phyloP scores from a whole-genome alignment of 1,140 invertebrate species.

The Caenorhabditis briggsae region DNA sequence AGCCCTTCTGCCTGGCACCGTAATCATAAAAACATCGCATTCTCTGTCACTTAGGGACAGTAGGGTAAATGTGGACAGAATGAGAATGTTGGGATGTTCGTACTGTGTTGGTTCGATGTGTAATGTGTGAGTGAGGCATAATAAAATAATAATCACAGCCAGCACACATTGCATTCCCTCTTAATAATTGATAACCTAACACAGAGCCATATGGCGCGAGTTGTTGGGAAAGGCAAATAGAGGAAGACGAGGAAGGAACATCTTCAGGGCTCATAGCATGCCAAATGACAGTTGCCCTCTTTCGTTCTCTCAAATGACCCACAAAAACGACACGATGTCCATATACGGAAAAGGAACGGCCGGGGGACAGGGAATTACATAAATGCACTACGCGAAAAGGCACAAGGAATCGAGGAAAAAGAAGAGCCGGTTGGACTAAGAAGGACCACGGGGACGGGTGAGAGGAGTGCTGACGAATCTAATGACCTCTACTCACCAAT shows the following conservation, averaged over 20 bases:
- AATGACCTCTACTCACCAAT: constrained; percentile 55
- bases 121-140: constrained; percentile 7
- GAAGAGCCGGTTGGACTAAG: constrained; percentile 29
- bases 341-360: constrained; percentile 12
- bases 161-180: constrained; percentile 17
- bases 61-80: background rate
- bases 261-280: constrained; percentile 19
- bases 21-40: background rate
- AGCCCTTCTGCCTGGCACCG: background rate
- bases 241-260: background rate
- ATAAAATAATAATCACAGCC: constrained; percentile 30
- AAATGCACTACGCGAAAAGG: constrained; percentile 7
- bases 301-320: background rate
- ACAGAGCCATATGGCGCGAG: constrained; percentile 45
- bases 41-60: background rate
- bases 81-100: constrained; percentile 2
- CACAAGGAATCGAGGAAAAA: background rate
- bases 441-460: constrained; percentile 10
- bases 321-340: constrained; percentile 31
- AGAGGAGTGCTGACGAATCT: constrained; percentile 45
- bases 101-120: background rate
- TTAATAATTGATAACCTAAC: constrained; percentile 55
- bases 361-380: constrained; percentile 40
- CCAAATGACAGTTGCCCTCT: constrained; percentile 1
- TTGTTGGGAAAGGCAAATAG: constrained; percentile 43